Conservation (phyloP, 2,113 vertebrate genomes). For the Nanorana parkeri region DNA sequence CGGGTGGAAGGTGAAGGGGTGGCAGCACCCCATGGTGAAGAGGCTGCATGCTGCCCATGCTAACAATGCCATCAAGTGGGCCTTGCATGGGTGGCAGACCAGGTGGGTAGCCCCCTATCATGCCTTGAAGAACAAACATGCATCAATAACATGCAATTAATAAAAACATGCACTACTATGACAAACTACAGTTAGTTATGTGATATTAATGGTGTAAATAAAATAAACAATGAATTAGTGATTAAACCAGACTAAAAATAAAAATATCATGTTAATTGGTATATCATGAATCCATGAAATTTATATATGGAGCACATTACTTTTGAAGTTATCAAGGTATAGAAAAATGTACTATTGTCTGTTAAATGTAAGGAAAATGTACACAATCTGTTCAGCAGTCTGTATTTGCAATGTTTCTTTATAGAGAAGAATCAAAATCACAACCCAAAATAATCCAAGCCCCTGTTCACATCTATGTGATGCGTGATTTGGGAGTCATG, state of each 20-base stretch:
- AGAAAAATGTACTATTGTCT: no score
- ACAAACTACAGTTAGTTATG: constrained; percentile 76
- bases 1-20: constrained; percentile 85
- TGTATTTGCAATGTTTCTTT: no score
- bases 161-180: constrained; percentile 88
- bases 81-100: constrained; percentile 87
- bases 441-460: no score
- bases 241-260: neutral
- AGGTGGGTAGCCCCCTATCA: constrained; percentile 90
- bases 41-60: constrained; percentile 91
- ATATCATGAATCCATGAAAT: neutral
- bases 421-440: no score
- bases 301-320: neutral
- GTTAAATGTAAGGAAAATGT: no score
- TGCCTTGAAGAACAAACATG: constrained; percentile 91
- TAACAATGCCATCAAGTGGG: constrained; percentile 92
- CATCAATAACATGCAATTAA: constrained; percentile 92
- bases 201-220: constrained; percentile 28
- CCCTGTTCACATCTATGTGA: no score
- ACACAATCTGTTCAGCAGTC: no score
- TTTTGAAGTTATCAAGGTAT: no score
- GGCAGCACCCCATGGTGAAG: constrained; percentile 88
- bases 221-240: constrained; percentile 8
- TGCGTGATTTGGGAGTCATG: no score
- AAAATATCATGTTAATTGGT: constrained; percentile 11